phyloP scores from a whole-genome alignment of 2,888 invertebrate species.

The Aelia acuminata region DNA sequence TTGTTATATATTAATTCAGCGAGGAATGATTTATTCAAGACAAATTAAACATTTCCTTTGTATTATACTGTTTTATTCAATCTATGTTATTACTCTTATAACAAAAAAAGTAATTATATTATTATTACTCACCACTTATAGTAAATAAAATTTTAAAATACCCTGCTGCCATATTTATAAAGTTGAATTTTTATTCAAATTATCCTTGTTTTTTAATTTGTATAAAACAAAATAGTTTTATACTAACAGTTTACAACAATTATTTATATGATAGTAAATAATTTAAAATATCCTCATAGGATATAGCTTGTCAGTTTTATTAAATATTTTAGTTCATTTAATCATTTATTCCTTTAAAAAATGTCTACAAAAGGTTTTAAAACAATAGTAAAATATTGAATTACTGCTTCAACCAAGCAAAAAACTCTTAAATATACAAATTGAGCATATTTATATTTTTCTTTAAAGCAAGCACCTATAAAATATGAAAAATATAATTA shows the following conservation, averaged over 20 bases:
- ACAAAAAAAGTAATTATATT: not conserved
- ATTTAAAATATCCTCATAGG: not conserved
- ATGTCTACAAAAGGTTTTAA: not conserved
- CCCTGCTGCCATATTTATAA: not conserved
- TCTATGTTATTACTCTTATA: not conserved
- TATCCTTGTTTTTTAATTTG: not conserved
- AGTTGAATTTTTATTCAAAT: not conserved
- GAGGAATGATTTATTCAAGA: too few species aligned
- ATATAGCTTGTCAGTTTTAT: not conserved
- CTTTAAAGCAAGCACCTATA: not conserved
- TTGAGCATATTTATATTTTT: not conserved
- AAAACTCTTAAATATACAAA: not conserved
- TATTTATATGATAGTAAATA: not conserved
- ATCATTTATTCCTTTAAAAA: not conserved
- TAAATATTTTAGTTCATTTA: not conserved
- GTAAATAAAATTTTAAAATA: not conserved
- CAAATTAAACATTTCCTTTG: too few species aligned
- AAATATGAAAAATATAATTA: not conserved
- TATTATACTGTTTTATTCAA: too few species aligned
- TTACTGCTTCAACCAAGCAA: not conserved
- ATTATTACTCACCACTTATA: too few species aligned
- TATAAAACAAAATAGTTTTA: not conserved
- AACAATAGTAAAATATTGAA: not conserved
- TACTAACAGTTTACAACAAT: not conserved
- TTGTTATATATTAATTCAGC: too few species aligned